Evolutionary conservation across 1,140 invertebrate species (phyloP), one percentile per base, ranked within the genome.

Genomic region (Neodiprion fabricii): DNA sequence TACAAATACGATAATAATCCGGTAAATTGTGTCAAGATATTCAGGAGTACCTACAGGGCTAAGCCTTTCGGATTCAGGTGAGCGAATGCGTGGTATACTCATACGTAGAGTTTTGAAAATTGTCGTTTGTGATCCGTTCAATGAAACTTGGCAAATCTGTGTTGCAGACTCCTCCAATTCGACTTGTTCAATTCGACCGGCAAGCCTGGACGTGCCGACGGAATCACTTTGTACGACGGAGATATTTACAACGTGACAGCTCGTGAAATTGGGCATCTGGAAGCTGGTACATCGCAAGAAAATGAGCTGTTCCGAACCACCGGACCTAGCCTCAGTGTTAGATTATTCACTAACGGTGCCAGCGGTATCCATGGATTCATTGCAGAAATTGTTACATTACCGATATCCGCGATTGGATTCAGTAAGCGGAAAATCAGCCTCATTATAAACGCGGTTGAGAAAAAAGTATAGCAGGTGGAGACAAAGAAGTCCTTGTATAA

Each of bases 1-100:
- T 99, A 98, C 86, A 99, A 99, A 85, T 99, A 99, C 79, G 96
- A 98, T 78, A 98, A 98, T 80, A 93, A 94, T 86, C 95, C 97
- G 0, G 95, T 99, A 0, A 98, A 98, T 85, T 99, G 98, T 86
- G 96, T 99, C 0, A 99, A 99, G 88, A 97, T 99, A 79, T 98
- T 99, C 80, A 94, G 94, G 65, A 96, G 95, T 78, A 91, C 92
- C 65, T 95, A 93, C 75, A 90, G 94, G 80, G 92, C 95, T 0
- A 97, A 97, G 84, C 94, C 95, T 9, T 93, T 98, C 82, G 96
- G 96, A 21, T 96, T 98, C 80, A 91, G 92, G 91, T 92, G 78
- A 80, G 72, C 69, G 2, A 40, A 40, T 40, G 28, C 28, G 5
- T 1, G 28, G 28, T 3, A 21, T 21, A 40, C 28, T 40, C 5